Base-by-base conservation (phyloP, 1,140 invertebrate genomes). In the Aphidius ervi region DNA sequence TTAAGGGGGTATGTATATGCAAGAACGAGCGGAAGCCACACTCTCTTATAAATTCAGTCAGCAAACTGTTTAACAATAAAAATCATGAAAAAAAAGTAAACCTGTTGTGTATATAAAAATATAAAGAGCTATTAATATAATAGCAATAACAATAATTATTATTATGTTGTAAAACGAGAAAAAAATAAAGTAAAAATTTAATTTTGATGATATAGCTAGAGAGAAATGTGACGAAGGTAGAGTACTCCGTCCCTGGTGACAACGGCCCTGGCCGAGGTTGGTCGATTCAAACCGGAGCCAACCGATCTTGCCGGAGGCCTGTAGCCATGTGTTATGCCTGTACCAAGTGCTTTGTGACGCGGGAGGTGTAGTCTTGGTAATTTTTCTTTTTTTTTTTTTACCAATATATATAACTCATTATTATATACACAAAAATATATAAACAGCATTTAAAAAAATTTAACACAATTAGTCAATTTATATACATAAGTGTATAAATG, bases 341-440 rank as follows among this genome's bases (percentile, higher is more conserved):
- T 72, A 71, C 70, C 74, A 74, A 76, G 75, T 75, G 74, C 73
- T 78, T 75, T 76, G 74, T 73, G 75, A 74, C 76, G 74, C 76
- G 74, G 71, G 72, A 73, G 73, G 67, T 69, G 70, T 72, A 73
- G 70, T 73, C 70, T 73, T 68, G 68, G 69, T 63, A 66, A 71
- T 71, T 70, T 74, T 70, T 71, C 74, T 70, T 67, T 63, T 70
- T 71, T 75, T 70, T 67, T 63, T 58, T 61, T 64, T 63, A 63
- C 52, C 43, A 46, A 50, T 50, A 58, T 45, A 50, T 6, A 39
- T 42, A 54, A 50, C 50, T 37, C 23, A 31, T 31, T 31, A 31
- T 31, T 3, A 31, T 1, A 31, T 31, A 31, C 23, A 31, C 2
- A 31, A 31, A 3, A 31, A 31, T 31, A 4, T 31, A 31, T 31